Conservation (phyloP, 1,140 invertebrate genomes). For the Trinorchestia longiramus region DNA sequence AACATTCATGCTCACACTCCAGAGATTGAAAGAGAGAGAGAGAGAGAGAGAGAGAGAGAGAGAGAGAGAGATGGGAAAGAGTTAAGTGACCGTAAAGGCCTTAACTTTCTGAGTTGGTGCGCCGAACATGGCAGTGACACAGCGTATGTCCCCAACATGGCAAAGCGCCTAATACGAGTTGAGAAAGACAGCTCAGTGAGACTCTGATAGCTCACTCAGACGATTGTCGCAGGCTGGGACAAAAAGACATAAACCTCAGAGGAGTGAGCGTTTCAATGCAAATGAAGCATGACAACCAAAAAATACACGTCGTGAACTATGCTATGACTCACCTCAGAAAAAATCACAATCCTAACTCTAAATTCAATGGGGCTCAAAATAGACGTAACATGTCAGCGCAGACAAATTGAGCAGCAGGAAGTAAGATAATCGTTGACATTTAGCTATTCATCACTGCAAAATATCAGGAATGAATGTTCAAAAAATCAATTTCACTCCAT, state of each 20-base stretch:
- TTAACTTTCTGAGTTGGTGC: neutral
- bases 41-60: neutral
- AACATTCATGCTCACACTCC: neutral
- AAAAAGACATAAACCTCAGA: neutral
- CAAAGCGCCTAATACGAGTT: neutral
- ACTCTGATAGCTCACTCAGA: slow-evolving; percentile 10
- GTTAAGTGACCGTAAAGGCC: neutral
- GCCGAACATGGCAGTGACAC: slow-evolving; percentile 10
- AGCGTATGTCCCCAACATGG: neutral
- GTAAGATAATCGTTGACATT: too few species aligned
- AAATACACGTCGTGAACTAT: neutral
- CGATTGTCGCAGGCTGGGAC: neutral
- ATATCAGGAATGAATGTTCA: neutral
- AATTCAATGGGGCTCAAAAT: neutral
- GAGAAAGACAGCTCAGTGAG: neutral
- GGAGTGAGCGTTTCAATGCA: neutral
- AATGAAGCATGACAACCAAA: neutral
- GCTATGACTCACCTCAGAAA: neutral
- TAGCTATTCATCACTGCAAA: neutral
- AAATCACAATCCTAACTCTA: neutral
- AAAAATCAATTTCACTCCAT: neutral
- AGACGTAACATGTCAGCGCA: neutral
- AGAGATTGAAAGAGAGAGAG: neutral
- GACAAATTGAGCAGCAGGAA: too few species aligned
- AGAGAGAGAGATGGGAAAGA: neutral